Base-by-base conservation (phyloP, 92 coral and sea anemone species). In the Actinostola sp. region DNA sequence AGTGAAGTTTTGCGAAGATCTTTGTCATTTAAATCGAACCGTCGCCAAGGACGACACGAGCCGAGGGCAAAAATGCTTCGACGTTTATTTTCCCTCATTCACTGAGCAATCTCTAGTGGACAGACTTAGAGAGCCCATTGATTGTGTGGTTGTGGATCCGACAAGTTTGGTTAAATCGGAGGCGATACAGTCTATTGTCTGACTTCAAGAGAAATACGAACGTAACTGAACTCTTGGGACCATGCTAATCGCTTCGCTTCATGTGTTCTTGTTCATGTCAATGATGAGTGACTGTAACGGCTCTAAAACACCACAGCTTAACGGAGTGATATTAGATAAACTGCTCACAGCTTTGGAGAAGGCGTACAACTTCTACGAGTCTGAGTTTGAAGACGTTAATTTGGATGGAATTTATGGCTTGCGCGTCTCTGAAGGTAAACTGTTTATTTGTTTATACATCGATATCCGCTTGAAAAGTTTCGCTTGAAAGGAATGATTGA, bases 351-450 rank as follows among this genome's bases (percentile, higher is more conserved):
- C 89, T 57, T 57, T 90, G 71, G 80, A 84, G 19, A 87, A 75
- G 19, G 85, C 66, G 10, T 77, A 80, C 17, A 53, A 61, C 32
- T 90, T 90, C 55, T 90, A 69, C 39, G 77, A 81, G 4, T 57
- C 67, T 36, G 79, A 78, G 17, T 82, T 76, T 75, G 73, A 67
- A 63, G 72, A 75, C 20, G 42, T 90, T 6, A 90, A 90, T 44
- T 58, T 90, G 77, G 97, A 90, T 77, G 97, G 97, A 8, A 79
- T 90, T 34, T 90, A 79, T 67, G 97, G 97, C n/a, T 68, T 90
- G 10, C 87, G 97, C 8, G 89, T 90, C 3, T 89, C 92, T 2
- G 82, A 90, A 87, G 97, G 97, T 90, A 66, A 85, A 68, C 15
- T 23, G 63, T n/a, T n/a, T n/a, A n/a, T n/a, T n/a, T n/a, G n/a